Percentiles rank a stretch among this genome's conserved stretches.
Evolutionary conservation across 2,888 invertebrate species (phyloP).

Genomic region (Rhingia campestris): DNA sequence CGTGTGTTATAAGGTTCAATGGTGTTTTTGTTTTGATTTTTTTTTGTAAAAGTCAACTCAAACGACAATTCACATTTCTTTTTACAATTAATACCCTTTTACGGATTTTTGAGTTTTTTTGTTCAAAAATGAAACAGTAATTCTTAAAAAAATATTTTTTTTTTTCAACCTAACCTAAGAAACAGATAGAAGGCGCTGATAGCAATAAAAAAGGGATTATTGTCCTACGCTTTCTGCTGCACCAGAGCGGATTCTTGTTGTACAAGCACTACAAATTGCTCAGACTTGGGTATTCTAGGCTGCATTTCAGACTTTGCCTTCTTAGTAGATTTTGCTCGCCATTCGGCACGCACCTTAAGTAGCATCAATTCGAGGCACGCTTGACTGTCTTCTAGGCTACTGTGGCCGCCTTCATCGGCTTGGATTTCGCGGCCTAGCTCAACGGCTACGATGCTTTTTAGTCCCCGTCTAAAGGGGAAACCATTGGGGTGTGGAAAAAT

Average conservation of each 20-base stretch:
- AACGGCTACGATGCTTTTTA: constrained; percentile 90
- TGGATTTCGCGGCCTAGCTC: constrained; percentile 93
- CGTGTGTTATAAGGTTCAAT: constrained; percentile 40
- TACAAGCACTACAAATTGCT: constrained; percentile 58
- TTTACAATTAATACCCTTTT: constrained; percentile 44
- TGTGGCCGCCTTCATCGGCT: constrained; percentile 88
- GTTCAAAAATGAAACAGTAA: constrained; percentile 65
- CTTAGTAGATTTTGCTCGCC: constrained; percentile 56
- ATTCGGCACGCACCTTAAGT: constrained; percentile 87
- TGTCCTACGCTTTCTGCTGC: constrained; percentile 38
- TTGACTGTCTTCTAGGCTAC: constrained; percentile 95
- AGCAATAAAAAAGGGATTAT: not conserved
- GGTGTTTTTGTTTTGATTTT: constrained; percentile 49
- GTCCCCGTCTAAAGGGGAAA: constrained; percentile 91
- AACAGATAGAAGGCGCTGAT: constrained; percentile 39
- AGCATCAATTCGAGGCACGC: constrained; percentile 95
- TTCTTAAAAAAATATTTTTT: constrained; percentile 54
- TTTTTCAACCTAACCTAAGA: constrained; percentile 37
- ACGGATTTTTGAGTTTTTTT: constrained; percentile 33
- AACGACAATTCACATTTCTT: constrained; percentile 43
- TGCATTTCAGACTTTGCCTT: constrained; percentile 55
- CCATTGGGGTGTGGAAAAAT: constrained; percentile 94
- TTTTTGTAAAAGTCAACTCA: constrained; percentile 32
- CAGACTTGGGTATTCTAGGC: constrained; percentile 56
- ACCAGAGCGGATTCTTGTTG: constrained; percentile 27